Evolutionary conservation across 2,888 invertebrate species (phyloP).

Genomic region (Spodoptera littoralis): DNA sequence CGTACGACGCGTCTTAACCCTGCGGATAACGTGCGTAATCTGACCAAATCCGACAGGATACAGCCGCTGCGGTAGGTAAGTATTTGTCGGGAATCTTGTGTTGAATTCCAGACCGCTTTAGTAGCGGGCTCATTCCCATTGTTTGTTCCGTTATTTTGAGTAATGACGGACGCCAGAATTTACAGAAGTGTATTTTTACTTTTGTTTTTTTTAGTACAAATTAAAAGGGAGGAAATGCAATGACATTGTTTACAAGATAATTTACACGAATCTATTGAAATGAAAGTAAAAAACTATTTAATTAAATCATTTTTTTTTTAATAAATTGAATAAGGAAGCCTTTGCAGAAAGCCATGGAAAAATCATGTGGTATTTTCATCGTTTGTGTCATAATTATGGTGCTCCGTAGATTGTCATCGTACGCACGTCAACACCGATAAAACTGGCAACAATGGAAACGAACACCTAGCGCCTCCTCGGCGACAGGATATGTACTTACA

Average conservation of each 20-base stretch:
- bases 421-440: too few species aligned
- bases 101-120: conserved; percentile 72
- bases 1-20: conserved; percentile 52
- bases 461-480: conserved; percentile 67
- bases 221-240: too few species aligned
- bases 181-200: neutral
- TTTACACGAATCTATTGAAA: too few species aligned
- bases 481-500: conserved; percentile 68
- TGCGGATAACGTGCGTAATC: conserved; percentile 62
- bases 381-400: too few species aligned
- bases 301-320: too few species aligned
- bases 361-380: too few species aligned
- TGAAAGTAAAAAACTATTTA: too few species aligned
- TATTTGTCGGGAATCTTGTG: conserved; percentile 71
- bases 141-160: conserved; percentile 23
- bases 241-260: too few species aligned
- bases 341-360: too few species aligned
- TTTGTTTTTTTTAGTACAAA: too few species aligned
- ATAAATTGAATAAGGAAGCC: too few species aligned
- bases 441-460: conserved; percentile 62
- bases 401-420: too few species aligned
- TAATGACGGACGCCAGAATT: neutral
- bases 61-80: conserved; percentile 83
- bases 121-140: conserved; percentile 63
- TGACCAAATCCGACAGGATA: conserved; percentile 74